These are phyloP conservation scores for Limnephilus lunatus DNA, from an alignment of 2,888 invertebrate species.

Conservation along the genomic window DNA sequence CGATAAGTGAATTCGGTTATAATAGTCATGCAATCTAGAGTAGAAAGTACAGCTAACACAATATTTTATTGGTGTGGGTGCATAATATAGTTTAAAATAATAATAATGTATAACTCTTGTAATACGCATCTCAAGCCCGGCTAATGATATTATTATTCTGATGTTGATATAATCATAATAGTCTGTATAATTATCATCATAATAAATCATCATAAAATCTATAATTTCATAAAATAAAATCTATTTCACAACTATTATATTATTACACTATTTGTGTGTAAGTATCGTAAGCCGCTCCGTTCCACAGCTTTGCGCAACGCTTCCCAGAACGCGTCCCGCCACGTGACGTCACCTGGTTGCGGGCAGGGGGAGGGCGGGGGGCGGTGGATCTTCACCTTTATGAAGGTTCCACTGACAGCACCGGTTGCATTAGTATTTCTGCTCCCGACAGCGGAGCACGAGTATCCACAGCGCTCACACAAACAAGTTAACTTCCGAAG, in stretches of 20 bases:
- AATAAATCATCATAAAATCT: too few relatives aligned
- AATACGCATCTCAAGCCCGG: too few relatives aligned
- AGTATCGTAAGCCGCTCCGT: background rate
- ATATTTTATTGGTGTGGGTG: too few relatives aligned
- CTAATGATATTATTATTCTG: too few relatives aligned
- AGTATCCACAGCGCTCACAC: background rate
- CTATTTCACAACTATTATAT: background rate
- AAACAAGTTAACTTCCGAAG: background rate
- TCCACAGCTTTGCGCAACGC: background rate
- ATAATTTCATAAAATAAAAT: too few relatives aligned
- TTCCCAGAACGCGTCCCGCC: constrained; percentile 1
- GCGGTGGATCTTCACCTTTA: constrained; percentile 2
- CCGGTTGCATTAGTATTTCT: background rate
- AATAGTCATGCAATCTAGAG: too few relatives aligned
- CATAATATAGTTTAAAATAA: too few relatives aligned
- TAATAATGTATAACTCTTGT: too few relatives aligned
- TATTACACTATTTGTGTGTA: background rate
- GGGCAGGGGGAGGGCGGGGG: background rate
- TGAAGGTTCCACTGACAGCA: background rate
- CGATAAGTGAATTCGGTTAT: too few relatives aligned
- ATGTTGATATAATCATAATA: too few relatives aligned
- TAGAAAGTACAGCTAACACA: too few relatives aligned
- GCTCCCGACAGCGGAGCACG: background rate
- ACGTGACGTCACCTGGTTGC: background rate
- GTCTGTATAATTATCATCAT: too few relatives aligned